Evolutionary conservation across 92 coral and sea anemone species (phyloP), one percentile per base, ranked within the genome.

Genomic region (Palythoa grandiflora): DNA sequence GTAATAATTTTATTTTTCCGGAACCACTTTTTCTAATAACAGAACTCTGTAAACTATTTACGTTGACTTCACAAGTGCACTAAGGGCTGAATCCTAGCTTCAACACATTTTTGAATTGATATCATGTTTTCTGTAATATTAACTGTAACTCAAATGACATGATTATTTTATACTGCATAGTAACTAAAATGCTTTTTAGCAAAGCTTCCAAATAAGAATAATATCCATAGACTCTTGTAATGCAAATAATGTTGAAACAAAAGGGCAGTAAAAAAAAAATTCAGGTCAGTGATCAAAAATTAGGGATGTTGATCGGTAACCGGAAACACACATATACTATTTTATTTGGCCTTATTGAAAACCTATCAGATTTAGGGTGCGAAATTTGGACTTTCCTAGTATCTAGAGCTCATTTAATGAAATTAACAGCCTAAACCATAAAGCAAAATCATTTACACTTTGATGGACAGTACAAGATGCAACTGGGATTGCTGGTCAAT

Each of bases 311-410:
- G 77, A 53, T 72, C 53, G 52, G 77, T 72, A 72, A 72, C 21
- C 77, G 77, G 77, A 72, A 72, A 72, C 77, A 72, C 50, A 71
- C 75, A 66, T 66, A 66, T 66, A 66, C 35, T 66, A 66, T 66
- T 66, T 66, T 66, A 5, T 66, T 66, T 66, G 72, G 38, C 72
- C 38, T 20, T 66, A 20, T 28, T 28, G 28, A 28, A 28, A 28
- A 28, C 28, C 28, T 28, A 28, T 28, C 28, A 28, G 28, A 28
- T 28, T 28, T 0, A 28, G 28, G 28, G 28, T 28, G 28, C 0
- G 28, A 28, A 28, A 28, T 28, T 28, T 0, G 28, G 28, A 28
- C 0, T 28, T 28, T 28, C 28, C 28, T 28, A 28, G 28, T 28
- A 28, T 28, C 28, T 28, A 28, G 28, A 28, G 28, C 28, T 28